phyloP scores from a whole-genome alignment of 2,888 invertebrate genomes.

The Carterocephalus palaemon region DNA sequence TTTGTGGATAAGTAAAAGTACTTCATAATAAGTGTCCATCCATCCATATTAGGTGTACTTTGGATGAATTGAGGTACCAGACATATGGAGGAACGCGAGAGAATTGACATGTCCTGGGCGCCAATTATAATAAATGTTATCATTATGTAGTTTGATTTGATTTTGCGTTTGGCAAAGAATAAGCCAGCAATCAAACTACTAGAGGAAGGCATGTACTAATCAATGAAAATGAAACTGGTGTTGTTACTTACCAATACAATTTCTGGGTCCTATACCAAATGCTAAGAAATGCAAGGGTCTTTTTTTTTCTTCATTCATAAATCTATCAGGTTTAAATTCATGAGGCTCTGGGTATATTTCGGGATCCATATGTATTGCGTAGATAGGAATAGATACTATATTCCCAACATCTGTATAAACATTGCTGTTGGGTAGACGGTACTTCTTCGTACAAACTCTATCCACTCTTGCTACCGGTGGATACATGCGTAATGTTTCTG shows the following conservation, averaged over 20 bases:
- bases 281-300: slow-evolving; percentile 70
- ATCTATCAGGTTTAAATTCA: slow-evolving; percentile 75
- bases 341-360: slow-evolving; percentile 76
- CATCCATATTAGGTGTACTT: no score
- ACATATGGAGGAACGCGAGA: no score
- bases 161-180: no score
- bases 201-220: no score
- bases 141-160: no score
- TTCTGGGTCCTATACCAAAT: slow-evolving; percentile 75
- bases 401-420: slow-evolving; percentile 67
- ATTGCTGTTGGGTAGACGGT: slow-evolving; percentile 68
- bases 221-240: no score
- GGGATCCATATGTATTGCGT: slow-evolving; percentile 76
- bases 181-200: no score
- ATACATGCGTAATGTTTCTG: slow-evolving; percentile 80
- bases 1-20: no score
- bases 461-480: slow-evolving; percentile 77
- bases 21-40: no score
- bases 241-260: slow-evolving; percentile 68
- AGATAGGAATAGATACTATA: slow-evolving; percentile 63
- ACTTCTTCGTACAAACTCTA: slow-evolving; percentile 75
- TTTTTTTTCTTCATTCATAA: slow-evolving; percentile 72
- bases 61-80: no score
- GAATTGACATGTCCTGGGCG: no score
- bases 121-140: no score